Conservation (phyloP, 2,113 vertebrate genomes). For the Apteryx owenii region DNA sequence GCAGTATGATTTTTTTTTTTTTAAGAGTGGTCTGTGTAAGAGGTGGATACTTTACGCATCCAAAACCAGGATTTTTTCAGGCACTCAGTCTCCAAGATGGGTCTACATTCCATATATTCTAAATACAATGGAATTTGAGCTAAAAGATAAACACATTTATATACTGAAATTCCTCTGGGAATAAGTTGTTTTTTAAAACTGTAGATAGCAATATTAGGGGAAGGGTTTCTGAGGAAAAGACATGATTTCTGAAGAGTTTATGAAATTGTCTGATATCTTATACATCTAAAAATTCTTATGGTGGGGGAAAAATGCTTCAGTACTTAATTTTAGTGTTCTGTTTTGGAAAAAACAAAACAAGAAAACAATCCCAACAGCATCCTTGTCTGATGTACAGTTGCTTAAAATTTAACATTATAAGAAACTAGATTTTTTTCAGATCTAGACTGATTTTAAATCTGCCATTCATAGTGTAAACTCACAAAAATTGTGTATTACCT, state of each 20-base stretch:
- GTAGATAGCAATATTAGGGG: neutral
- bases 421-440: neutral
- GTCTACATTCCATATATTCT: neutral
- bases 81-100: neutral
- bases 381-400: rapidly evolving
- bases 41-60: neutral
- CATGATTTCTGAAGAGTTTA: neutral
- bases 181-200: neutral
- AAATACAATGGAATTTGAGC: neutral
- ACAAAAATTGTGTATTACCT: neutral
- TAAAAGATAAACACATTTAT: neutral
- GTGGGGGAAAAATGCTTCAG: neutral
- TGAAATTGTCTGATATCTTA: neutral
- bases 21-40: neutral
- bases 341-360: neutral
- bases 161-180: neutral
- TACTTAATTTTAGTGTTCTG: neutral
- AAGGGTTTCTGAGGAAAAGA: neutral
- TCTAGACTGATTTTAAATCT: neutral
- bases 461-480: neutral
- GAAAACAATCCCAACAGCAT: neutral
- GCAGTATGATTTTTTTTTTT: neutral
- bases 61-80: neutral
- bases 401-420: neutral
- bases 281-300: neutral